Conservation (phyloP, 2,797 vertebrate genomes). For the Mus spretus region DNA sequence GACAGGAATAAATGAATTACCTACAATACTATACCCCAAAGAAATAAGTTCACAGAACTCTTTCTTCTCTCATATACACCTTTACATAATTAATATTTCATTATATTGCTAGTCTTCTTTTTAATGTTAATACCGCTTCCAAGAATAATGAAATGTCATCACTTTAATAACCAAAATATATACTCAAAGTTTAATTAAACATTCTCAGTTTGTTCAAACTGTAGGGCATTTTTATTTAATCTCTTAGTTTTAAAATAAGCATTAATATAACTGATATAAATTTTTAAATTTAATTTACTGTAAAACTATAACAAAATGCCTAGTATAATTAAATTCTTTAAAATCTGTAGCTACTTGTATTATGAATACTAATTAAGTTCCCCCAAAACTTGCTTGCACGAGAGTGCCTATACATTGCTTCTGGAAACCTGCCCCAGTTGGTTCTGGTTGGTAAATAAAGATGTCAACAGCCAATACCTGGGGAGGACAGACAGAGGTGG, state of each 20-base stretch:
- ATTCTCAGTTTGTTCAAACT: slow-evolving; percentile 14
- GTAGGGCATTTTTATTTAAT: neutral
- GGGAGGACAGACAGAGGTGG: neutral
- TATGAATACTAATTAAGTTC: neutral
- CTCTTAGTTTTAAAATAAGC: neutral
- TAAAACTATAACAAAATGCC: slow-evolving; percentile 9
- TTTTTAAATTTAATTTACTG: slow-evolving; percentile 7
- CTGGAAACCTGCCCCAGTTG: neutral
- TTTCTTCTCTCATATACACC: neutral
- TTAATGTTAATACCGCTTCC: neutral
- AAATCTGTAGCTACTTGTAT: neutral
- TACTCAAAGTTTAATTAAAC: slow-evolving; percentile 20
- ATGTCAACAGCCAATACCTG: neutral
- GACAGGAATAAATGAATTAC: neutral
- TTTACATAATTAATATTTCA: neutral
- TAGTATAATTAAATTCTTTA: slow-evolving; percentile 25
- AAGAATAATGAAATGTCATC: neutral
- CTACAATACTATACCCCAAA: neutral
- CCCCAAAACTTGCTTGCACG: neutral
- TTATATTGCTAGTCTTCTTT: neutral
- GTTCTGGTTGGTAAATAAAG: neutral
- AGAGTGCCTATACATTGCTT: neutral
- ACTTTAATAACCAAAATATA: slow-evolving; percentile 30
- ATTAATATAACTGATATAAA: slow-evolving; percentile 6
- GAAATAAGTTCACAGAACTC: neutral